Conservation (phyloP, 2,113 vertebrate genomes). For the Coturnix japonica region DNA sequence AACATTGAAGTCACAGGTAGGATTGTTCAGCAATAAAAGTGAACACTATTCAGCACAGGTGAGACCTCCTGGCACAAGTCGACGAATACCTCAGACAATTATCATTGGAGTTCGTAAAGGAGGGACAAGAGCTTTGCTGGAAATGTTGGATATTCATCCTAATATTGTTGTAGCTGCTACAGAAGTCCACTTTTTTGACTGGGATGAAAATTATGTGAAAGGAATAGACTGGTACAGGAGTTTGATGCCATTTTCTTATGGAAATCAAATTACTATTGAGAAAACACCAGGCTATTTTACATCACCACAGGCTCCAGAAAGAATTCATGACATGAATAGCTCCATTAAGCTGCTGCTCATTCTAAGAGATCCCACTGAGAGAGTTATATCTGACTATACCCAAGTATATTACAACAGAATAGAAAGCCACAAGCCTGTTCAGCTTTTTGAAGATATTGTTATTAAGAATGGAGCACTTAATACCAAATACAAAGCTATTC, state of each 20-base stretch:
- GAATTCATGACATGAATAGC: conserved; percentile 91
- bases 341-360: conserved; percentile 92
- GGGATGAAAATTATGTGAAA: conserved; percentile 93
- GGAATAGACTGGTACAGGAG: conserved; percentile 92
- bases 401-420: conserved; percentile 94
- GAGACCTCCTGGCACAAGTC: conserved; percentile 85
- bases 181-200: conserved; percentile 95
- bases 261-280: conserved; percentile 92
- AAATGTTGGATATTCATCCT: conserved; percentile 94
- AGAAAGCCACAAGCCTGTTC: conserved; percentile 92
- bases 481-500: conserved; percentile 92
- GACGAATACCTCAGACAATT: conserved; percentile 88
- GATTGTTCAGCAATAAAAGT: conserved; percentile 77
- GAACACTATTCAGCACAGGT: conserved; percentile 73
- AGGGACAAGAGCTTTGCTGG: conserved; percentile 89
- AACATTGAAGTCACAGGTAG: conserved; percentile 70
- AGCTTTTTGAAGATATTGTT: conserved; percentile 91
- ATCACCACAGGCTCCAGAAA: conserved; percentile 86
- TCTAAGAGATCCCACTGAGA: conserved; percentile 89
- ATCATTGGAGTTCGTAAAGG: conserved; percentile 94
- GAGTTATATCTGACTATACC: conserved; percentile 94
- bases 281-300: conserved; percentile 96
- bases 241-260: conserved; percentile 91
- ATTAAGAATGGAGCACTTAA: conserved; percentile 90
- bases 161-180: conserved; percentile 91